Evolutionary conservation across 2,113 vertebrate species (phyloP), one percentile per base, ranked within the genome.

Genomic region (Sprattus sprattus): DNA sequence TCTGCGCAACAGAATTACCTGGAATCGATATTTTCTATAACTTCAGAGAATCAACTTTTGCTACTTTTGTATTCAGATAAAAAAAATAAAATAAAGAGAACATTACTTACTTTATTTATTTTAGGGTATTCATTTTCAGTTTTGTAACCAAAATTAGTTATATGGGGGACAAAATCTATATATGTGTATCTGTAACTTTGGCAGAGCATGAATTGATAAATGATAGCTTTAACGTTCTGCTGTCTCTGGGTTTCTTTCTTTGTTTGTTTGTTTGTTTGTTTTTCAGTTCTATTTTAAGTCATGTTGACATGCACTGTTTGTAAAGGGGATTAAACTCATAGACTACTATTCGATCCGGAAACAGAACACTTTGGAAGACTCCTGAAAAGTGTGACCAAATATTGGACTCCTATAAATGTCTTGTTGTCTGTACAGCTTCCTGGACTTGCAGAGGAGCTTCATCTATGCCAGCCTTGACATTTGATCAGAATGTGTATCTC

Each of bases 111-210:
- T 90, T 91, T 91, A 89, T 88, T 84, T 85, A 90, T 88, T 78
- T 93, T 92, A 89, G 86, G 91, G 88, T 93, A 87, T 92, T 87
- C 81, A 83, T 92, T 88, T 78, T 92, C 85, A 45, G 84, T 92
- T 95, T 94, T 93, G 86, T 93, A 93, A 94, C 93, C 93, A 93
- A 95, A 95, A 92, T 88, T 84, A 92, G 90, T 90, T 86, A 45
- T 84, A 84, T 84, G 87, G 89, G 81, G 87, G 86, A 89, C 85
- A 89, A 88, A 13, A 85, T 44, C 28, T 78, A 78, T 78, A 13
- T 78, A 13, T 78, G 13, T 78, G 71, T 78, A 39, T 78, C 28
- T 78, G 28, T 60, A 22, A 60, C 54, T 60, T 60, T 60, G 54
- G 54, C 71, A 46, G 18, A 81, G 11, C 45, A n/a, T 22, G 47